These are phyloP conservation scores for Cremastinae sp. DNA, from an alignment of 2,888 invertebrate species.

Conservation along the genomic window DNA sequence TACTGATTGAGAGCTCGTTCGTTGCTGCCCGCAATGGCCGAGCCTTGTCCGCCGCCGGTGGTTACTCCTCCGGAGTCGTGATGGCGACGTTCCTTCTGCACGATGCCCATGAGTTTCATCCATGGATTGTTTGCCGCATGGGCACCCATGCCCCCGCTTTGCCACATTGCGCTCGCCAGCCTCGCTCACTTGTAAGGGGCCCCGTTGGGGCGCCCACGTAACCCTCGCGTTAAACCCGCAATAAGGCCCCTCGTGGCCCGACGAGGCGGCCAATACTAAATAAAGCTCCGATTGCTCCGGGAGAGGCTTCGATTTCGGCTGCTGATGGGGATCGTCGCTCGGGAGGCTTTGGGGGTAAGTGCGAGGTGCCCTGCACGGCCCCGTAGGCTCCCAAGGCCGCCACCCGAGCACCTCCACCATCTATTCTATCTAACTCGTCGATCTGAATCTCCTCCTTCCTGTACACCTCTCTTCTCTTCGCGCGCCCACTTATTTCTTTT, in stretches of 20 bases:
- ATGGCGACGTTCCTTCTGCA: conserved; percentile 88
- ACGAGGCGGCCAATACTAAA: conserved; percentile 61
- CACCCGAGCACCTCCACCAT: conserved; percentile 77
- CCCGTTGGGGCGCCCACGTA: conserved; percentile 72
- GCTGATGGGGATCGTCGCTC: conserved; percentile 56
- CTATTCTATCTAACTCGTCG: conserved; percentile 72
- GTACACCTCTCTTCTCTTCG: conserved; percentile 33
- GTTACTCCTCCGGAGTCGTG: conserved; percentile 82
- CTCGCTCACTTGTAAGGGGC: conserved; percentile 72
- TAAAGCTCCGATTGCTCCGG: conserved; percentile 28
- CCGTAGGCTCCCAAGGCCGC: conserved; percentile 79
- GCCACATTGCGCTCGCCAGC: conserved; percentile 86
- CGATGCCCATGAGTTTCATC: conserved; percentile 92
- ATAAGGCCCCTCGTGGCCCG: conserved; percentile 60
- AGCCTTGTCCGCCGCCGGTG: conserved; percentile 78
- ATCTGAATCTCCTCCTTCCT: conserved; percentile 46
- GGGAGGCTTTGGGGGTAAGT: conserved; percentile 71
- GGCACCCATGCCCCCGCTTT: conserved; percentile 88
- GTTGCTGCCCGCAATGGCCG: conserved; percentile 82
- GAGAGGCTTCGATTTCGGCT: conserved; percentile 40
- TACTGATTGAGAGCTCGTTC: conserved; percentile 87
- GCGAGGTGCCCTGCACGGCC: conserved; percentile 78
- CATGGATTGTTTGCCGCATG: conserved; percentile 90
- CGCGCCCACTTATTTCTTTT: conserved; percentile 29
- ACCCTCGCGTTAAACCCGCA: conserved; percentile 62